These are phyloP conservation scores for Rhinolophus ferrumequinum DNA, from an alignment of 2,113 vertebrate species.

Conservation along the genomic window DNA sequence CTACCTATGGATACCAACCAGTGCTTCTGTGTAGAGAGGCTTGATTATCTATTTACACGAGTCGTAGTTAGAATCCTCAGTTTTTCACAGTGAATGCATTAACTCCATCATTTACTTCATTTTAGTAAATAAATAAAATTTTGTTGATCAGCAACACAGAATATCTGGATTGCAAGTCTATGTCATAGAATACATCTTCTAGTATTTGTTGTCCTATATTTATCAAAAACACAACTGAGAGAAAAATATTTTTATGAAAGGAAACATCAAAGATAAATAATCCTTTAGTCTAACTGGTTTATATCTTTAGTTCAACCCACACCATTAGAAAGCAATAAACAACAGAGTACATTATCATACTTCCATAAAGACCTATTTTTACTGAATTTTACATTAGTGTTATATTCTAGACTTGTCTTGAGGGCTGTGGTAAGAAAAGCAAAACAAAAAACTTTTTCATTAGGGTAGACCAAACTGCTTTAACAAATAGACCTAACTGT, in stretches of 20 bases:
- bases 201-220: background rate
- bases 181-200: conserved; percentile 15
- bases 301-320: background rate
- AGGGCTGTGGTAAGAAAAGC: background rate
- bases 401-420: background rate
- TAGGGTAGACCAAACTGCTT: background rate
- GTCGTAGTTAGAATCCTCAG: background rate
- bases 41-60: background rate
- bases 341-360: background rate
- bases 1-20: background rate
- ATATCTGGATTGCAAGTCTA: background rate
- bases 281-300: background rate
- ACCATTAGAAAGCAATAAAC: background rate
- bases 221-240: background rate
- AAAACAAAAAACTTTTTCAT: background rate
- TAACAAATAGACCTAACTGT: background rate
- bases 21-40: background rate
- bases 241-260: background rate
- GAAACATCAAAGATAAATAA: background rate
- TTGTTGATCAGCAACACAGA: background rate
- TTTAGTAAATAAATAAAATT: background rate
- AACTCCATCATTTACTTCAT: conserved; percentile 10
- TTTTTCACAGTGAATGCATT: background rate
- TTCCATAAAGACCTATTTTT: background rate
- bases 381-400: background rate